These are phyloP conservation scores for Temnothorax ravouxi DNA, from an alignment of 2,888 invertebrate species.

Conservation along the genomic window DNA sequence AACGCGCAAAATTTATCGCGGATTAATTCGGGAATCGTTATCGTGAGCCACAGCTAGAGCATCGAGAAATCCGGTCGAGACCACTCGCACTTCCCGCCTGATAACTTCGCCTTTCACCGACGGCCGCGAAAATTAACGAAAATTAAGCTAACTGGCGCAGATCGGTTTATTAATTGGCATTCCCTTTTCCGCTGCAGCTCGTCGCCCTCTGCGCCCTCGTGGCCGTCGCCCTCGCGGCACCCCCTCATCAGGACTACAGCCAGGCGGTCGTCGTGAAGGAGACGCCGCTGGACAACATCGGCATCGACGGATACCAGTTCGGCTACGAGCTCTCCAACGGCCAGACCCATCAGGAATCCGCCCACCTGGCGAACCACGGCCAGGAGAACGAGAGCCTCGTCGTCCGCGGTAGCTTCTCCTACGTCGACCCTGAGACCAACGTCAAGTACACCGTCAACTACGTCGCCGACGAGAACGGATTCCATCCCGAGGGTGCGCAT, in stretches of 20 bases:
- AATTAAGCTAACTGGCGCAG: background rate
- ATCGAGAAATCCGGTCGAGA: background rate
- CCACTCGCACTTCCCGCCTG: background rate
- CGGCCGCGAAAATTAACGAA: background rate
- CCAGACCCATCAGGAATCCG: conserved; percentile 75
- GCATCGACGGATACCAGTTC: conserved; percentile 77
- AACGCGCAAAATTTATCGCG: background rate
- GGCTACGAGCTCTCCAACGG: conserved; percentile 78
- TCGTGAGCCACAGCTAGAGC: background rate
- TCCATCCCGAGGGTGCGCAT: conserved; percentile 75
- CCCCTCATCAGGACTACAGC: conserved; percentile 40
- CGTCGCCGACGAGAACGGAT: conserved; percentile 76
- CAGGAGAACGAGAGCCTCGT: conserved; percentile 68
- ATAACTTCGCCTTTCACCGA: background rate
- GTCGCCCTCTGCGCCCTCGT: conserved; percentile 75
- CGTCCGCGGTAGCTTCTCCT: conserved; percentile 77
- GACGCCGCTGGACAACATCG: conserved; percentile 77
- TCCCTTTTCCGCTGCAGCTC: conserved; percentile 65
- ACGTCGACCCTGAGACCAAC: conserved; percentile 76
- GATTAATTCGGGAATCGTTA: background rate
- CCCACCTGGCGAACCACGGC: conserved; percentile 72
- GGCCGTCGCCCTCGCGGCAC: conserved; percentile 76
- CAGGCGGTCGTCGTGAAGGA: conserved; percentile 74
- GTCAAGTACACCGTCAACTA: conserved; percentile 74
- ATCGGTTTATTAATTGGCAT: background rate